phyloP scores from a whole-genome alignment of 2,888 invertebrate species.

The Lasioglossum marginatum region DNA sequence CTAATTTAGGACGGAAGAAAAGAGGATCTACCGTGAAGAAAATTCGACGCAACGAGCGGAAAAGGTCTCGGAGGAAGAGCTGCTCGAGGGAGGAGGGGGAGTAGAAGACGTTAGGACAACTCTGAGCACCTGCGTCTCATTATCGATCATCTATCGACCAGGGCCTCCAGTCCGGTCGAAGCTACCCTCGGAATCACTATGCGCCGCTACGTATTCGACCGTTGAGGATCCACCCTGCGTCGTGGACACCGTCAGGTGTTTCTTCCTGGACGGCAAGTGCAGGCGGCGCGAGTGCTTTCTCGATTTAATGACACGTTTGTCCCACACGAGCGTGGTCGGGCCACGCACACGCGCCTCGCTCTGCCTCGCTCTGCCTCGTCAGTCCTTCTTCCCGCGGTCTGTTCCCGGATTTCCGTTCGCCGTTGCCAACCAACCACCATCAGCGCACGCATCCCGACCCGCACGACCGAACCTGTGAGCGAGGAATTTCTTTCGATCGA shows the following conservation, averaged over 20 bases:
- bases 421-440: conserved; percentile 33
- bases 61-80: conserved; percentile 1
- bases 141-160: conserved; percentile 77
- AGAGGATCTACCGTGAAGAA: background rate
- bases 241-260: conserved; percentile 80
- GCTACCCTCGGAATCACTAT: conserved; percentile 63
- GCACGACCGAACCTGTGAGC: background rate
- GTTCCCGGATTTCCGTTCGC: conserved; percentile 68
- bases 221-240: conserved; percentile 74
- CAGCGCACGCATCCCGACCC: background rate
- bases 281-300: conserved; percentile 80
- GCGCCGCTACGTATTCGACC: conserved; percentile 61
- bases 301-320: conserved; percentile 82
- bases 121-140: conserved; percentile 75
- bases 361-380: background rate
- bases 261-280: conserved; percentile 83
- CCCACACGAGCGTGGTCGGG: conserved; percentile 52
- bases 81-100: background rate
- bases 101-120: conserved; percentile 20
- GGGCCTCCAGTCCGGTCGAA: conserved; percentile 62
- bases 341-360: conserved; percentile 43
- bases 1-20: background rate
- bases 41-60: background rate
- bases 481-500: background rate
- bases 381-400: conserved; percentile 54